These are phyloP conservation scores for Chrysolina haemoptera DNA, from an alignment of 2,888 invertebrate genomes.

Conservation along the genomic window DNA sequence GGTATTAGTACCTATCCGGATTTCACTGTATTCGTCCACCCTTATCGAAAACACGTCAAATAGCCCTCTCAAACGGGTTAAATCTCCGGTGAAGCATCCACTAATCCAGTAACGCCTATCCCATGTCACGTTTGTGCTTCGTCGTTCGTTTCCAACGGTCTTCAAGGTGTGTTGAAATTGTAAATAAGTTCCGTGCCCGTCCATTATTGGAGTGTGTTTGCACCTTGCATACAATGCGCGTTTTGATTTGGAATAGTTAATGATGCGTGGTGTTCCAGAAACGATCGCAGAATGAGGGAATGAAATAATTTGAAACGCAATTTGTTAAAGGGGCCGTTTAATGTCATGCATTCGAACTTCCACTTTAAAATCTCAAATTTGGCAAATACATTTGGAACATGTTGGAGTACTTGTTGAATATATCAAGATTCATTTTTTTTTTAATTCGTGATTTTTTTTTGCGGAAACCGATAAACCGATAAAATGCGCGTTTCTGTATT, in stretches of 20 bases:
- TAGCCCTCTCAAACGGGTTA: background rate
- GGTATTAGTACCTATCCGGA: no score
- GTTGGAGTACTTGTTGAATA: no score
- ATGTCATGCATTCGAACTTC: no score
- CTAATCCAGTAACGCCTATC: conserved; percentile 18
- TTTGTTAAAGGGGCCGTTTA: no score
- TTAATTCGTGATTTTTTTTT: no score
- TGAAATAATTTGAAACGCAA: background rate
- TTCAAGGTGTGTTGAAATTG: conserved; percentile 12
- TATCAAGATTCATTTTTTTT: no score
- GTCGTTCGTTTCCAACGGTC: conserved; percentile 13
- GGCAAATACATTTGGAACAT: no score
- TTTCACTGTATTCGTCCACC: background rate
- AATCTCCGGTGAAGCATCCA: background rate
- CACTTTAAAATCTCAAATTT: no score
- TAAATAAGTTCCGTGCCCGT: conserved; percentile 21
- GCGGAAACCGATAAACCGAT: no score
- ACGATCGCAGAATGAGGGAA: background rate
- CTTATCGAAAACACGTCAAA: background rate
- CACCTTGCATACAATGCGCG: conserved; percentile 18
- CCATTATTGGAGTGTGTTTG: conserved; percentile 20
- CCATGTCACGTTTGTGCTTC: conserved; percentile 9
- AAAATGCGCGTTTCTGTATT: no score
- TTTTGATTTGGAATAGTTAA: background rate
- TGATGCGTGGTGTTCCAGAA: background rate